phyloP scores from a whole-genome alignment of 2,888 invertebrate genomes.

The Tenthredo mesomela region DNA sequence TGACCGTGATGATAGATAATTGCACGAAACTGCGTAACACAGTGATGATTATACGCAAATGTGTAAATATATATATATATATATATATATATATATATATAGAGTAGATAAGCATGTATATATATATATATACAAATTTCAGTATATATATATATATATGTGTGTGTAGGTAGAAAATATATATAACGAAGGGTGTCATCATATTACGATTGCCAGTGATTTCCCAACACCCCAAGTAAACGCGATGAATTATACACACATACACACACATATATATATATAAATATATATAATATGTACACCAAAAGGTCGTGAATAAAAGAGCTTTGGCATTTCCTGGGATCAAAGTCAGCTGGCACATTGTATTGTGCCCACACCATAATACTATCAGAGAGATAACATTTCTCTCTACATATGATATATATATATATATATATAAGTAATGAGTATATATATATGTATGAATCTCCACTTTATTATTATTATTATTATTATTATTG shows the following conservation, averaged over 20 bases:
- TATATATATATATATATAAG: neutral
- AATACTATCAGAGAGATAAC: neutral
- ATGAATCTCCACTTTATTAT: neutral
- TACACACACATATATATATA: neutral
- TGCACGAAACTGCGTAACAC: slow-evolving; percentile 29
- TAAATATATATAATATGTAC: neutral
- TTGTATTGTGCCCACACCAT: neutral
- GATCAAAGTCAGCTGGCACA: slow-evolving; percentile 8
- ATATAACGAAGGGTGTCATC: slow-evolving; percentile 40
- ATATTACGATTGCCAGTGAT: slow-evolving; percentile 28
- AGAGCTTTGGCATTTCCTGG: slow-evolving; percentile 14
- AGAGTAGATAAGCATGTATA: neutral
- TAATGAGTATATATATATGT: neutral
- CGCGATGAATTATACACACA: neutral
- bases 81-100: neutral
- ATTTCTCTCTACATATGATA: neutral
- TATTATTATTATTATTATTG: neutral
- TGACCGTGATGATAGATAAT: slow-evolving; percentile 8
- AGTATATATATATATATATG: neutral
- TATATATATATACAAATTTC: neutral
- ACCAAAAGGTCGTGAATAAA: neutral
- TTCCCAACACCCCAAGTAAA: neutral
- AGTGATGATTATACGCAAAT: neutral
- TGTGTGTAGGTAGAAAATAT: slow-evolving; percentile 7
- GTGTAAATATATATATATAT: neutral